Conservation (phyloP, 2,888 invertebrate species). For the Callimorpha dominula region DNA sequence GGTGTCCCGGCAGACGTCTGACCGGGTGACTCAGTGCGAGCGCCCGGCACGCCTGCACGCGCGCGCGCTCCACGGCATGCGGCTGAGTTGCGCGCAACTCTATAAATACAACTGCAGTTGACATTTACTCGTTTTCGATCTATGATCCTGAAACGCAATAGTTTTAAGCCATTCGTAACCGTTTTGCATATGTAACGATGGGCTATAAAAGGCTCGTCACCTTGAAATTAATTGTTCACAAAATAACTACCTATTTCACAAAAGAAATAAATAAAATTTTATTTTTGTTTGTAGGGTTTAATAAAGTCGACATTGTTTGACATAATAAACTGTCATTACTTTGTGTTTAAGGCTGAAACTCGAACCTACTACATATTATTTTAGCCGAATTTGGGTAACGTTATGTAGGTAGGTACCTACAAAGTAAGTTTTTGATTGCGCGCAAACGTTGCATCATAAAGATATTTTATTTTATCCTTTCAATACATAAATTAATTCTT, state of each 20-base stretch:
- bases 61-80: constrained; percentile 60
- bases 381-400: background rate
- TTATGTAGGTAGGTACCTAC: too few species aligned
- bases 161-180: constrained; percentile 54
- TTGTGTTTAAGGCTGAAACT: background rate
- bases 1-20: constrained; percentile 80
- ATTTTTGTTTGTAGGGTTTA: too few species aligned
- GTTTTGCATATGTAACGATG: constrained; percentile 11
- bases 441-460: background rate
- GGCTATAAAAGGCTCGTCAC: too few species aligned
- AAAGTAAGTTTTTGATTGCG: too few species aligned
- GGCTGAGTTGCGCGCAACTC: constrained; percentile 60
- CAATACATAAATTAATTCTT: background rate
- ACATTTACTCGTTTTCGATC: constrained; percentile 83
- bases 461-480: background rate
- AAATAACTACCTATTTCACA: background rate
- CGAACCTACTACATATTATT: background rate
- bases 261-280: too few species aligned
- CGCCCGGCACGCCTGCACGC: constrained; percentile 34
- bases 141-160: constrained; percentile 71
- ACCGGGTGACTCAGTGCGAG: constrained; percentile 74
- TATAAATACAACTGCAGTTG: constrained; percentile 83
- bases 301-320: too few species aligned
- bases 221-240: background rate
- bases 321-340: too few species aligned